These are phyloP conservation scores for Caenorhabditis sulstoni DNA, from an alignment of 2,888 invertebrate genomes.

Conservation along the genomic window DNA sequence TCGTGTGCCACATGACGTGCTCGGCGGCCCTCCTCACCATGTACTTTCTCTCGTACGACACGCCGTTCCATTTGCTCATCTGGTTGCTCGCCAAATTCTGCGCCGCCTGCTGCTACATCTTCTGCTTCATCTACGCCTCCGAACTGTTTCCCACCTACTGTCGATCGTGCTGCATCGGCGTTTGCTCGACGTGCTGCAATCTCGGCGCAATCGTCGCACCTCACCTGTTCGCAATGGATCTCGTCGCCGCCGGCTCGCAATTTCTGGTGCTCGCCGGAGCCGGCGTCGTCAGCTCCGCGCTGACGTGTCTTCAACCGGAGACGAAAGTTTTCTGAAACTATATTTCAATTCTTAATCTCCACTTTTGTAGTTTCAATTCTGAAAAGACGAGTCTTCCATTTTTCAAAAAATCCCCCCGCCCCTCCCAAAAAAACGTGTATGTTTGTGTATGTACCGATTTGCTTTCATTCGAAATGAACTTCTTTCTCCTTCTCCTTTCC, in stretches of 20 bases:
- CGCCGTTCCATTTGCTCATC: constrained; percentile 31
- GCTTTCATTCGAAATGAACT: no score
- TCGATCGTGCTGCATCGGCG: constrained; percentile 56
- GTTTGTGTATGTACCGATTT: no score
- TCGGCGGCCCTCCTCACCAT: constrained; percentile 32
- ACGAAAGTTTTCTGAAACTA: constrained; percentile 14
- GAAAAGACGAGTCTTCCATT: no score
- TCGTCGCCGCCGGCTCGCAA: constrained; percentile 4
- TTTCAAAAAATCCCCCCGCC: constrained; percentile 11
- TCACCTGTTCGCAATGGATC: constrained; percentile 44
- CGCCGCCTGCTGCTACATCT: constrained; percentile 58
- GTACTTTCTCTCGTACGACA: constrained; percentile 42
- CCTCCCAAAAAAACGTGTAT: background rate
- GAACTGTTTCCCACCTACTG: constrained; percentile 58
- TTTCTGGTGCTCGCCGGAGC: constrained; percentile 34
- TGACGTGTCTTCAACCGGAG: constrained; percentile 43
- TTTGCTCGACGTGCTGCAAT: constrained; percentile 62
- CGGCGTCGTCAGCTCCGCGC: constrained; percentile 15
- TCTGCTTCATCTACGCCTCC: constrained; percentile 57
- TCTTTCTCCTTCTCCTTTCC: no score
- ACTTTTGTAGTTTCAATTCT: no score
- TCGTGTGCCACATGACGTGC: constrained; percentile 40
- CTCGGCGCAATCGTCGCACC: constrained; percentile 58
- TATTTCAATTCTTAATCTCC: background rate
- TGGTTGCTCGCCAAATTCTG: constrained; percentile 58